Evolutionary conservation across 2,797 vertebrate species (phyloP), one percentile per base, ranked within the genome.

Genomic region (Botia kubotai): DNA sequence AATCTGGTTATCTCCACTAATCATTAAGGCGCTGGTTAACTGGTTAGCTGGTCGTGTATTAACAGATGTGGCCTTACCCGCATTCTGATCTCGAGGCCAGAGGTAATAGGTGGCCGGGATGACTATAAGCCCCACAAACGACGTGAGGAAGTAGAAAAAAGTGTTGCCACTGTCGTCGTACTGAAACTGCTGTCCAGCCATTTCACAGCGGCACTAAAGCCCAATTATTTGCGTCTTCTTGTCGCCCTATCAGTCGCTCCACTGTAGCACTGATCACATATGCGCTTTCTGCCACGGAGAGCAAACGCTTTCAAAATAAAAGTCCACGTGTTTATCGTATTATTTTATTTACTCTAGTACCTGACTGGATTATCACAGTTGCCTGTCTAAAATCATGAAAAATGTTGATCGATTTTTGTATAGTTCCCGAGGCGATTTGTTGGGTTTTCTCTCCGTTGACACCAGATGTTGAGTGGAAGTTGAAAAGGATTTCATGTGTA

Each of bases 151-250:
- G 89, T 98, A 99, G 93, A 98, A 98, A 93, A 98, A 99, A 1
- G 97, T 99, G 86, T 98, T 98, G 94, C 97, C 97, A 90, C 97
- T 99, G 93, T 98, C 96, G 89, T 98, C 97, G 88, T 99, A 99
- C 93, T 99, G 97, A 92, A 99, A 98, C 95, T 99, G 97, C 90
- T 99, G 97, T 67, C 97, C 97, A 80, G 97, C 96, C 97, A 99
- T 98, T 88, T 95, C 93, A 87, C 88, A 92, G 91, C 89, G 90
- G 93, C 89, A 83, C 85, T 91, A 50, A 81, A 86, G 89, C 88
- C 87, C 86, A 91, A 90, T 10, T 46, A 87, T 77, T 87, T 73
- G 79, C 82, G 86, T 80, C 63, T 57, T 75, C 53, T 74, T 50
- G 17, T 62, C 62, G 62, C 62, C 79, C 73, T 81, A 75, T 75